These are phyloP conservation scores for Ferrisia virgata DNA, from an alignment of 2,888 invertebrate species.

Conservation along the genomic window DNA sequence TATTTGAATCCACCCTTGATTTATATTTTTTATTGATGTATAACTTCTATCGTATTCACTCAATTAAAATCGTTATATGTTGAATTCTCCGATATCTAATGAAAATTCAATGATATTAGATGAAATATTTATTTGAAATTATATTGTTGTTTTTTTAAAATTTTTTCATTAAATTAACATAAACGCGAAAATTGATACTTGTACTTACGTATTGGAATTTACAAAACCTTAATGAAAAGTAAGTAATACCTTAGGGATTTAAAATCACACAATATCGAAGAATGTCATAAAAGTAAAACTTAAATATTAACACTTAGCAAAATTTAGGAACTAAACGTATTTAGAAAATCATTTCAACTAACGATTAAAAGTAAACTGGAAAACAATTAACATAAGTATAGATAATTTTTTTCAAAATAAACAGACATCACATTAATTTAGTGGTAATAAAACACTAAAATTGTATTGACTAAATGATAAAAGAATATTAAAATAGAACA, in stretches of 20 bases:
- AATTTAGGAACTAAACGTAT: constrained; percentile 32
- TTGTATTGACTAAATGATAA: background rate
- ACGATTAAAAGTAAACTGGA: constrained; percentile 12
- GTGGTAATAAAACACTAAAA: constrained; percentile 28
- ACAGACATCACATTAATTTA: constrained; percentile 25
- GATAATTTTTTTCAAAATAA: background rate
- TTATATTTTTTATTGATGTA: too few relatives aligned
- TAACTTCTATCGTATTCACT: too few relatives aligned
- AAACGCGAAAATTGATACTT: background rate
- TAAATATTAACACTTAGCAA: constrained; percentile 9
- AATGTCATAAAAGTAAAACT: constrained; percentile 11
- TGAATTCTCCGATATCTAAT: too few relatives aligned
- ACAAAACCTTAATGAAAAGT: constrained; percentile 28
- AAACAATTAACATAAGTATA: background rate
- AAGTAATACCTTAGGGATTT: constrained; percentile 1
- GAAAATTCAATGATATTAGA: background rate
- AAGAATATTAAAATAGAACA: background rate
- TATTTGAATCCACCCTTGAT: too few relatives aligned
- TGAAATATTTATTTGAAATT: constrained; percentile 26
- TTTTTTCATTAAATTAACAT: constrained; percentile 9
- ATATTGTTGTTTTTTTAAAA: background rate
- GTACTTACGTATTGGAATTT: background rate
- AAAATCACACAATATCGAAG: constrained; percentile 29
- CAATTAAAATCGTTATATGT: too few relatives aligned
- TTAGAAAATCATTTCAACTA: constrained; percentile 10